A percentile compares a stretch with the other conserved stretches of the same genome.
phyloP scores from a whole-genome alignment of 2,797 vertebrate species.

The Sciaenops ocellatus region DNA sequence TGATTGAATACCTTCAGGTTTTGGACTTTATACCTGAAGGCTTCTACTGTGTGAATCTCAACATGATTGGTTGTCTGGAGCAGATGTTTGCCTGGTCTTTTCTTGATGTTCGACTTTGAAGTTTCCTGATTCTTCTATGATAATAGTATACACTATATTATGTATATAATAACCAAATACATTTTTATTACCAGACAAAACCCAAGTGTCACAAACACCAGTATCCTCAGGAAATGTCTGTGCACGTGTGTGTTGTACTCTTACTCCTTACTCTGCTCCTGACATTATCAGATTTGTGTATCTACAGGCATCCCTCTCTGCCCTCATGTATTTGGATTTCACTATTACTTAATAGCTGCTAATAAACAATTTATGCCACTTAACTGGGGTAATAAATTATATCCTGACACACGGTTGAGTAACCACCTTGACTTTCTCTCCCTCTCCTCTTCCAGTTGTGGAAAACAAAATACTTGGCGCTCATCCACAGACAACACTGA shows the following conservation, averaged over 20 bases:
- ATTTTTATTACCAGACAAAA: conserved; percentile 5
- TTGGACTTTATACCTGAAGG: neutral
- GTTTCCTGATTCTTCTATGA: neutral
- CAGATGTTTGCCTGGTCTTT: neutral
- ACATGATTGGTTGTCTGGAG: conserved; percentile 3
- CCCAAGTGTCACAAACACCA: conserved; percentile 1
- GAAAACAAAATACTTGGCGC: conserved; percentile 81
- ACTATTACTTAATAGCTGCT: conserved; percentile 75
- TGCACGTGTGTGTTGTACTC: neutral
- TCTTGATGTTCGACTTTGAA: neutral
- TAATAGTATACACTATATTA: neutral
- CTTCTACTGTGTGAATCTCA: neutral
- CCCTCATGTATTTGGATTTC: conserved; percentile 68
- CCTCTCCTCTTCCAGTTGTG: conserved; percentile 68
- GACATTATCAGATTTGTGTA: conserved; percentile 65
- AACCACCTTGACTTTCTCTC: conserved; percentile 74
- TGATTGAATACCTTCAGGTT: conserved; percentile 18
- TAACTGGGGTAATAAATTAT: conserved; percentile 74
- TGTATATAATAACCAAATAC: neutral
- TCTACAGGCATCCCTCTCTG: conserved; percentile 53
- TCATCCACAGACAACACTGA: conserved; percentile 78
- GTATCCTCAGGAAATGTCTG: neutral
- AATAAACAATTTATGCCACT: conserved; percentile 83
- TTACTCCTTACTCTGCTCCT: conserved; percentile 25
- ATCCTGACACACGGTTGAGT: conserved; percentile 76